phyloP scores from a whole-genome alignment of 2,113 vertebrate genomes.

The Brevimyrus niger region DNA sequence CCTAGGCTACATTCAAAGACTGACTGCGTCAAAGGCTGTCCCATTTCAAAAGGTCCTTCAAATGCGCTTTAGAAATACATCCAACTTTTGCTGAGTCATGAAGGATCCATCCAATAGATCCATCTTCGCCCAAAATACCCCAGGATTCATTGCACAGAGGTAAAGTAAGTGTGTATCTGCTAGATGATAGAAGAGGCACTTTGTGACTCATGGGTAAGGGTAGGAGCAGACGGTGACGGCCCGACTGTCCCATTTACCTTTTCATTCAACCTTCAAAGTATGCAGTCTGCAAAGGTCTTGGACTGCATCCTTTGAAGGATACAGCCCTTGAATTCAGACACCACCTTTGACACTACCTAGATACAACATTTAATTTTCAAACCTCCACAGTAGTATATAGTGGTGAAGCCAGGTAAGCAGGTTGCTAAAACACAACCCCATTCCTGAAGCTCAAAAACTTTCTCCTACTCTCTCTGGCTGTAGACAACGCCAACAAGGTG shows the following conservation, averaged over 20 bases:
- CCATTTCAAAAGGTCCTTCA: neutral
- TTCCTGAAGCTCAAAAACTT: neutral
- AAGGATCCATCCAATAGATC: neutral
- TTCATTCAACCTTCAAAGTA: neutral
- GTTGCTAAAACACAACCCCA: neutral
- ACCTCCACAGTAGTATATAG: neutral
- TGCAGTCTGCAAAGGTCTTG: neutral
- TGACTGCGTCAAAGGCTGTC: neutral
- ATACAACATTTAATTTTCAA: neutral
- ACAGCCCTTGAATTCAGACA: neutral
- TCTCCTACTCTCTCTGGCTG: neutral
- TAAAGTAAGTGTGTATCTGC: neutral
- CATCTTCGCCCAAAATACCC: neutral
- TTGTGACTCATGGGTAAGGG: neutral
- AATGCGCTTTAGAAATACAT: neutral
- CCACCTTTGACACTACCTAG: neutral
- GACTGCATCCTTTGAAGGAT: neutral
- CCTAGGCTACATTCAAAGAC: neutral
- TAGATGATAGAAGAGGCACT: neutral
- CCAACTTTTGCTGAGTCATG: neutral
- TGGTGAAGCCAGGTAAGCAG: neutral
- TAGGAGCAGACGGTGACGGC: neutral
- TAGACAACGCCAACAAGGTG: slow-evolving; percentile 74
- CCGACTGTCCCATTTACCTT: neutral
- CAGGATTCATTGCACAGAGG: neutral